A percentile compares a stretch with the other conserved stretches of the same genome.
Conservation (phyloP, 2,797 vertebrate species). For the Amazona ochrocephala region DNA sequence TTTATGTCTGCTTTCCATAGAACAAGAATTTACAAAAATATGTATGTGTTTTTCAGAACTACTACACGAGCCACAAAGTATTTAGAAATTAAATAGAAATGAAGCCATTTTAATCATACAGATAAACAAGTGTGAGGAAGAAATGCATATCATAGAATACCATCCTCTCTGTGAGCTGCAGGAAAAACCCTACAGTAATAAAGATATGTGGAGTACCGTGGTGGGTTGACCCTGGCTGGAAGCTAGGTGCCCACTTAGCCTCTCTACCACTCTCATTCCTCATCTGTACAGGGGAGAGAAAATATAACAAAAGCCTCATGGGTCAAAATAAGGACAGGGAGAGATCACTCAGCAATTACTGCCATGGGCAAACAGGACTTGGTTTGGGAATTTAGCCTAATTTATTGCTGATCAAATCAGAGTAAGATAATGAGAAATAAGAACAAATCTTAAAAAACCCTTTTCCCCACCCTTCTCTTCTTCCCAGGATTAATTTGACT, state of each 20-base stretch:
- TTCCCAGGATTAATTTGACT: not conserved
- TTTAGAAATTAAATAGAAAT: not conserved
- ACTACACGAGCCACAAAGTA: not conserved
- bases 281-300: not conserved
- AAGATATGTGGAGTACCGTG: not conserved
- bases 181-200: not conserved
- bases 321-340: not conserved
- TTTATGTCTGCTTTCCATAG: not conserved
- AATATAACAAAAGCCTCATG: not conserved
- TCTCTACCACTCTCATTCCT: rapidly evolving
- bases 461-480: rapidly evolving
- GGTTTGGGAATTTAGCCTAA: not conserved
- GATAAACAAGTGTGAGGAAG: not conserved
- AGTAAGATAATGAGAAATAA: not conserved
- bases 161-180: not conserved
- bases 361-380: not conserved
- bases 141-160: not conserved
- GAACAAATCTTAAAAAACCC: not conserved
- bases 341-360: not conserved
- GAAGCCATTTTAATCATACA: not conserved
- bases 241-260: rapidly evolving
- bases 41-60: not conserved
- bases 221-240: not conserved
- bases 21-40: not conserved
- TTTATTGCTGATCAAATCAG: not conserved